Base-by-base conservation (phyloP, 2,888 invertebrate genomes). In the Deilephila porcellus region DNA sequence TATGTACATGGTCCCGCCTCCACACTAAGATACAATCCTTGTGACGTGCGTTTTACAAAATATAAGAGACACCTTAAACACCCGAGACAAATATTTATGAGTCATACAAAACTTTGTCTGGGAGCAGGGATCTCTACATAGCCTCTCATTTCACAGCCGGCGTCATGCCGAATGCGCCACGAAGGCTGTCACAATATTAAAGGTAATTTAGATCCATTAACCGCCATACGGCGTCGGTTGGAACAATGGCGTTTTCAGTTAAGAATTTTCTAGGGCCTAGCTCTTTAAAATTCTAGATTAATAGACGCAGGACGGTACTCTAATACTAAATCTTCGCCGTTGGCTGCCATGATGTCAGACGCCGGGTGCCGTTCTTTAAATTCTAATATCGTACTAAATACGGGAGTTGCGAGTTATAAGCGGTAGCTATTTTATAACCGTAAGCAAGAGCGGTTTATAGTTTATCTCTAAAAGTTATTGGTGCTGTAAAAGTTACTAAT, bases 271-370 rank as follows among this genome's bases (percentile, higher is more conserved):
- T 67, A 67, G 52, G 52, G 32, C 56, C 34, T 72, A 14, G 29
- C 34, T 34, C 56, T 60, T 62, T 74, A 71, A 71, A 74, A 67
- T 45, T 60, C 60, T 72, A 71, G 63, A 70, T 71, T 71, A 73
- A 74, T 74, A 80, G 76, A 84, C 81, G 78, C 72, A 76, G 76
- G 77, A 78, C 77, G 80, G 81, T 78, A 82, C 79, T 76, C 81
- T 80, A 87, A 83, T 80, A 84, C 85, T 85, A 85, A 89, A 88
- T 86, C 86, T 85, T 83, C 73, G 76, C 81, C 79, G 82, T 82
- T 84, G 84, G 81, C 80, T 78, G 76, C 82, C 81, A 86, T 91
- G 92, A 91, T 90, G 91, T 92, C 92, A 92, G 85, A 83, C 82
- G 78, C 79, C 78, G 80, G 80, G 79, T 82, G 78, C 77, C 82